These are phyloP conservation scores for Isichthys henryi DNA, from an alignment of 2,113 vertebrate genomes.

Conservation along the genomic window DNA sequence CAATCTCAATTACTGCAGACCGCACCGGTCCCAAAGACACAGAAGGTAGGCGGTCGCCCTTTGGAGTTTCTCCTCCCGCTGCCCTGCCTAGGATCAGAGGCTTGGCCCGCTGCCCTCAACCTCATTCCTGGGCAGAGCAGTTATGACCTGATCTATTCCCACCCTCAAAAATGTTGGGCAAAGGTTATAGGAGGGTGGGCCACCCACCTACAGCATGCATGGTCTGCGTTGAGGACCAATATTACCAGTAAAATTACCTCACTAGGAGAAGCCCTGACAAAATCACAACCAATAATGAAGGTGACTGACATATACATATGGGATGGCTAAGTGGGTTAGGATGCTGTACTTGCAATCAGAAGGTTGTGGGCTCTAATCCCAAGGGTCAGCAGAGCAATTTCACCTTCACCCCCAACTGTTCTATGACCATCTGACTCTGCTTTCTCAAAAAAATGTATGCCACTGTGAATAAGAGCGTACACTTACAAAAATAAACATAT, in stretches of 20 bases:
- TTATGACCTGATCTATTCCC: neutral
- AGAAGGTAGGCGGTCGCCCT: slow-evolving; percentile 47
- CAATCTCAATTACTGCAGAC: slow-evolving; percentile 77
- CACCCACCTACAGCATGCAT: neutral
- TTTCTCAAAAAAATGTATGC: neutral
- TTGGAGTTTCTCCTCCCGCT: slow-evolving; percentile 7
- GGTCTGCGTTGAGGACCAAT: neutral
- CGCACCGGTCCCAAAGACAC: slow-evolving; percentile 61
- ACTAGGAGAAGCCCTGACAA: neutral
- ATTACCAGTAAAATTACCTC: neutral
- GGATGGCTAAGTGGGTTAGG: neutral
- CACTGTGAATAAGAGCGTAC: neutral
- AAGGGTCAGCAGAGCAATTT: neutral
- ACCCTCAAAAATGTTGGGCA: neutral
- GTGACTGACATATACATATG: neutral
- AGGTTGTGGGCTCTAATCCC: neutral
- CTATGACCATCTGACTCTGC: neutral
- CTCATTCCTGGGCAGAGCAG: neutral
- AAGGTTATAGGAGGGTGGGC: neutral
- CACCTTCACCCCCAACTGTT: neutral
- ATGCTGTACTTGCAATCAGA: neutral
- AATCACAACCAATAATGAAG: neutral
- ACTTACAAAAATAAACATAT: neutral
- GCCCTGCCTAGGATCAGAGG: neutral
- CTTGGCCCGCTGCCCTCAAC: slow-evolving; percentile 40